Base-by-base conservation (phyloP, 1,140 invertebrate genomes). In the Drosophila pseudoananassae region DNA sequence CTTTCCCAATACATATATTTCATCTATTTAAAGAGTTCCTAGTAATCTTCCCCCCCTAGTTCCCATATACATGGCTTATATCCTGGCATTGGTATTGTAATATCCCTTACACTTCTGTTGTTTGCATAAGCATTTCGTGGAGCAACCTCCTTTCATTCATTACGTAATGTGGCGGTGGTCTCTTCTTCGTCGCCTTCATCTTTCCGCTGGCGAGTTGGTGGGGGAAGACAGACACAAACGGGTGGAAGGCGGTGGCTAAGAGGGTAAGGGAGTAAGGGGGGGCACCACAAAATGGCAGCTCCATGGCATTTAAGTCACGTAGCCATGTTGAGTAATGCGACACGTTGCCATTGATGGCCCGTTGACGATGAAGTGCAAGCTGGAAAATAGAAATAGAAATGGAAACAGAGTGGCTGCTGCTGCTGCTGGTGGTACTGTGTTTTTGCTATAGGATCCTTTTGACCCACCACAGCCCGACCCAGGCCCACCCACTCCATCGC, bases 351-450 rank as follows among this genome's bases (percentile, higher is more conserved):
- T 82, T 81, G 82, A 88, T 81, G 82, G 82, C 74, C 73, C 81
- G 73, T 85, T 85, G 81, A 85, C 81, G 83, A 87, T 87, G 83
- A 85, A 85, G 82, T 87, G 81, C 76, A 85, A 85, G 81, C 66
- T 74, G 73, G 68, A 56, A 85, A 84, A 84, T 87, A 81, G 73
- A 87, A 87, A 84, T 85, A 73, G 72, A 79, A 85, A 73, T 57
- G 47, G 65, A 49, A 75, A 54, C 36, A 51, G 59, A 51, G 55
- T n/a, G 66, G 56, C 47, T 36, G 49, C 40, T 17, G 6, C 27
- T 47, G 46, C 17, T 33, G 51, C 29, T 33, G 2, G 20, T 20
- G 20, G 20, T 20, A 33, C 43, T 17, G 1, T 17, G 1, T 36
- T 12, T 14, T 33, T 27, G 25, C 25, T 5, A 1, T 7, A 27